Base-by-base conservation (phyloP, 2,888 invertebrate genomes). In the Drosophila picticornis region DNA sequence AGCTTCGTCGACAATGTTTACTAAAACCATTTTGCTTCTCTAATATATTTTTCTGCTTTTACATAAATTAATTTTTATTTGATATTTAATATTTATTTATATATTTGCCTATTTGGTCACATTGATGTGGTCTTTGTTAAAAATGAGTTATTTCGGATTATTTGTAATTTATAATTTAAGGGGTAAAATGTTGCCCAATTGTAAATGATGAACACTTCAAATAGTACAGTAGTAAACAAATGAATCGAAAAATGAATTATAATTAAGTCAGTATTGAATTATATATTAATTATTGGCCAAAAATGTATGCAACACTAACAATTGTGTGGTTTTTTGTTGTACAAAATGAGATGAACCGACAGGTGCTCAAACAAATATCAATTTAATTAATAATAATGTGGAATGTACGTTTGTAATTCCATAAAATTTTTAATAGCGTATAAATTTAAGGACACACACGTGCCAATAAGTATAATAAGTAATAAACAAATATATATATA, bases 21-120 rank as follows among this genome's bases (percentile, higher is more conserved):
- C 16, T 50, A 16, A 27, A 31, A 2, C 3, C 11, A 11, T 34
- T 46, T 29, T 36, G 2, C 19, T n/a, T 19, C 11, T 19, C 25
- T 4, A 62, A 27, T 22, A 25, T 22, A 27, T 50, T 50, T 19
- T 34, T 4, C 9, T 52, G 57, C n/a, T 22, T 48, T n/a, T 34
- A 11, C 9, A 59, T 11, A 64, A 40, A 56, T 69, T 25, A 52
- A 31, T 25, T 27, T 31, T 25, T 36, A 46, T 66, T 66, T 46
- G n/a, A 31, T 27, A 52, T 66, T 36, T 29, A 1, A 27, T 7
- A 43, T 52, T 11, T 19, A 27, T 57, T 43, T 22, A 40, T n/a
- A 4, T n/a, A 4, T 36, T 43, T 58, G 25, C 5, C 16, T n/a
- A 43, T 52, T 66, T 58, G 66, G 43, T 52, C 36, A 36, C 13